These are phyloP conservation scores for Cephus sareptanus DNA, from an alignment of 2,888 invertebrate genomes.

Conservation along the genomic window DNA sequence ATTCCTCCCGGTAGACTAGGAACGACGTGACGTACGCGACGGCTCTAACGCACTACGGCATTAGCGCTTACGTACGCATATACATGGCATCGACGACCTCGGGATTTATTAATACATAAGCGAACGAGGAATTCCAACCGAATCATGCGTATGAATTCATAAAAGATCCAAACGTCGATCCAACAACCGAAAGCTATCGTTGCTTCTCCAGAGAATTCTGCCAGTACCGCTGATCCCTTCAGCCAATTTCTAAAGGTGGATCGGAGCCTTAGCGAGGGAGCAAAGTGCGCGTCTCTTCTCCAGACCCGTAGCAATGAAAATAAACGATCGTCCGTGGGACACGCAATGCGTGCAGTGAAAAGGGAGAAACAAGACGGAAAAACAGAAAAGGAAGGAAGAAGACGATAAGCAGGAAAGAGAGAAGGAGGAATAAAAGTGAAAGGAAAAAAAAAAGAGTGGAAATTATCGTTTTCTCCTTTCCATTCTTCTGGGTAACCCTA, in stretches of 20 bases:
- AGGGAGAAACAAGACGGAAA: not conserved
- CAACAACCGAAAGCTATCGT: not conserved
- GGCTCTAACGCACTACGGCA: not conserved
- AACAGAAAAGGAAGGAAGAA: not conserved
- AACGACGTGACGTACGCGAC: not conserved
- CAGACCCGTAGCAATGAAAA: not conserved
- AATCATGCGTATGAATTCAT: too few relatives aligned
- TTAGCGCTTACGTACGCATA: not conserved
- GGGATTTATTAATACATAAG: not conserved
- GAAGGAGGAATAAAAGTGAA: not conserved
- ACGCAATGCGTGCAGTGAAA: conserved; percentile 1
- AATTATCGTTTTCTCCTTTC: conserved; percentile 1
- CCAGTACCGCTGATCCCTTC: not conserved
- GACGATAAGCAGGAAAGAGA: not conserved
- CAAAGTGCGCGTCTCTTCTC: not conserved
- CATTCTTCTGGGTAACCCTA: not conserved
- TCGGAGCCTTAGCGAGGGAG: not conserved
- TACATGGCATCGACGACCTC: not conserved
- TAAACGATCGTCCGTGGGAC: not conserved
- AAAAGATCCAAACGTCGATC: not conserved
- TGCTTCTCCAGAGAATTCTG: not conserved
- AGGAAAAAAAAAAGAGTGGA: not conserved
- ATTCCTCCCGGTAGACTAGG: conserved; percentile 18
- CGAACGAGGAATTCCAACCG: not conserved
- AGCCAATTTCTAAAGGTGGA: not conserved